Conservation (phyloP, 2,888 invertebrate genomes). For the Eledone cirrhosa region DNA sequence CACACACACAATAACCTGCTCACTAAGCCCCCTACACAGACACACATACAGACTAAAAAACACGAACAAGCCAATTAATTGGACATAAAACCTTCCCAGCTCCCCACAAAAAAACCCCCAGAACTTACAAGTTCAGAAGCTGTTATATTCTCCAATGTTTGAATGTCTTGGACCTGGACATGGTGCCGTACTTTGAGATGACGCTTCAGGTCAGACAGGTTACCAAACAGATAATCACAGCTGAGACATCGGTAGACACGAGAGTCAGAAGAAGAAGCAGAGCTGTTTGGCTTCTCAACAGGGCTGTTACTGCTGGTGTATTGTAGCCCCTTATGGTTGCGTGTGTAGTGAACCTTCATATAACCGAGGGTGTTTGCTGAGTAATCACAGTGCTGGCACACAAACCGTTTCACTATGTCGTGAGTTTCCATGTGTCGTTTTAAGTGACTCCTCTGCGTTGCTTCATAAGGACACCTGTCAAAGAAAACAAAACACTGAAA, state of each 20-base stretch:
- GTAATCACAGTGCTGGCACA: constrained; percentile 63
- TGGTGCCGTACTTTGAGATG: constrained; percentile 62
- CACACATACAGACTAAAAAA: too few relatives aligned
- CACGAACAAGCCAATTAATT: too few relatives aligned
- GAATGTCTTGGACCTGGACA: constrained; percentile 55
- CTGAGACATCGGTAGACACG: constrained; percentile 61
- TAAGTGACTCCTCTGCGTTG: constrained; percentile 62
- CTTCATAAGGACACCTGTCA: constrained; percentile 63
- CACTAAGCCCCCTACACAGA: too few relatives aligned
- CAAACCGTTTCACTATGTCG: constrained; percentile 58
- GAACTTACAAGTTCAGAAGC: constrained; percentile 21
- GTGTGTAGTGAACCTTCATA: constrained; percentile 64
- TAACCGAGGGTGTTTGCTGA: constrained; percentile 64
- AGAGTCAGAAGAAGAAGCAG: constrained; percentile 27
- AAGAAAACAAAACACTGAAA: background rate
- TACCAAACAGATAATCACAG: constrained; percentile 65
- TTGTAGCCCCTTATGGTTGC: constrained; percentile 49
- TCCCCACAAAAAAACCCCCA: background rate
- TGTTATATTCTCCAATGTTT: constrained; percentile 25
- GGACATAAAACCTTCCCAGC: too few relatives aligned
- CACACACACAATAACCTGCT: too few relatives aligned
- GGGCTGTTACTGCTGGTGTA: constrained; percentile 14
- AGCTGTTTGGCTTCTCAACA: constrained; percentile 29
- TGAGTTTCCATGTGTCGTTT: constrained; percentile 65
- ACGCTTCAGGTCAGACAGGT: constrained; percentile 63